A percentile compares a stretch with the other conserved stretches of the same genome.
These are phyloP conservation scores for Homalodisca vitripennis DNA, from an alignment of 1,140 invertebrate species.

Conservation along the genomic window DNA sequence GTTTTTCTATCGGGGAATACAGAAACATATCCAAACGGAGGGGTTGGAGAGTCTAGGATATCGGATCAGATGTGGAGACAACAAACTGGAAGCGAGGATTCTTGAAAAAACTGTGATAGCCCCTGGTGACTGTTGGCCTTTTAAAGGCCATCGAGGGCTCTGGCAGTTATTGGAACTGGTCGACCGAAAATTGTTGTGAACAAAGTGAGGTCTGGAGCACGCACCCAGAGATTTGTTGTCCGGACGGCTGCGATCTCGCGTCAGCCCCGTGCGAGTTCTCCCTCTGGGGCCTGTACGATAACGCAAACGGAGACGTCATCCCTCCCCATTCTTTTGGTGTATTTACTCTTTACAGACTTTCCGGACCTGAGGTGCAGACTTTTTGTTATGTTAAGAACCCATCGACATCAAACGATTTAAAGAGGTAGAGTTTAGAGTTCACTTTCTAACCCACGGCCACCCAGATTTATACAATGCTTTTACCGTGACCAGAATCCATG, in stretches of 20 bases:
- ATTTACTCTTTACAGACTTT: neutral
- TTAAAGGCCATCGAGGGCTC: conserved; percentile 77
- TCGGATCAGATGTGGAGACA: neutral
- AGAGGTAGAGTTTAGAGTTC: neutral
- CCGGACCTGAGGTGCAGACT: neutral
- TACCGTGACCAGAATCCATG: neutral
- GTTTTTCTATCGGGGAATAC: neutral
- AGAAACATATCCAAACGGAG: neutral
- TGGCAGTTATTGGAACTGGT: conserved; percentile 72
- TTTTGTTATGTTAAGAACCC: neutral
- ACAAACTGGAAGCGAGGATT: neutral
- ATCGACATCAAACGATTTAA: neutral
- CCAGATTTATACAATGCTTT: neutral
- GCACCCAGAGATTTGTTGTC: conserved; percentile 73
- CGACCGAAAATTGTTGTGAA: conserved; percentile 72
- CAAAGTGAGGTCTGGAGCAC: conserved; percentile 89
- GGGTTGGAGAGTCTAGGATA: neutral
- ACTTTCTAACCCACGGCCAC: neutral
- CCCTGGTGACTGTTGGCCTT: conserved; percentile 98
- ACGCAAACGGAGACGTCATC: neutral
- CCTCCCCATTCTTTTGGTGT: neutral
- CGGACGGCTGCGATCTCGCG: conserved; percentile 74
- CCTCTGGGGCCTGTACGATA: neutral
- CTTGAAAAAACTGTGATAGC: conserved; percentile 76
- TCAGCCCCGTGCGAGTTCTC: conserved; percentile 92